These are phyloP conservation scores for Mongoloraphidia duomilia DNA, from an alignment of 2,888 invertebrate species.

Conservation along the genomic window DNA sequence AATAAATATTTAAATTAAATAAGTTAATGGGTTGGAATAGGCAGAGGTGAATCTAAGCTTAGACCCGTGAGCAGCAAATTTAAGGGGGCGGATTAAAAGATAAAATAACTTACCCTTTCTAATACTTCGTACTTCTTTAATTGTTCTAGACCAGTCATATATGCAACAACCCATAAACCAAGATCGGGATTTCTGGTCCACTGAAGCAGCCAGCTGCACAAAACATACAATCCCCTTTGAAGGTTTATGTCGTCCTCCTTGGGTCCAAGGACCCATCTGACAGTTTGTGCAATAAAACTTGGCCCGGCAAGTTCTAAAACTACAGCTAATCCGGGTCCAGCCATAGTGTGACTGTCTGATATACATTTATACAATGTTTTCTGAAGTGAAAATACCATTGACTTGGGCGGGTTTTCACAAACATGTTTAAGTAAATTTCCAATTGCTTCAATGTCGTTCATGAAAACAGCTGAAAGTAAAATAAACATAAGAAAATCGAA, in stretches of 20 bases:
- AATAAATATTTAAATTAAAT: too few relatives aligned
- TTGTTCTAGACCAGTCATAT: constrained; percentile 45
- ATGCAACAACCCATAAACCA: constrained; percentile 49
- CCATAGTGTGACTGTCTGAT: constrained; percentile 40
- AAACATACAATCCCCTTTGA: constrained; percentile 43
- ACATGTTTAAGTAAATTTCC: constrained; percentile 21
- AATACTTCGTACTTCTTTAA: constrained; percentile 30
- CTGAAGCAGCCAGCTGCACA: constrained; percentile 53
- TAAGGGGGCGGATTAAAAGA: too few relatives aligned
- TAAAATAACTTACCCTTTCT: constrained; percentile 15
- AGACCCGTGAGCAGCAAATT: too few relatives aligned
- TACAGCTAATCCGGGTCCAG: constrained; percentile 43
- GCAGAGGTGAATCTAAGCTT: too few relatives aligned
- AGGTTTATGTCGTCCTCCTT: constrained; percentile 36
- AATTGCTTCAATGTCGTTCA: constrained; percentile 24
- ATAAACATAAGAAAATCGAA: not conserved
- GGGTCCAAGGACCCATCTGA: constrained; percentile 29
- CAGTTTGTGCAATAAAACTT: constrained; percentile 27
- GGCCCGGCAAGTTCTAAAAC: constrained; percentile 39
- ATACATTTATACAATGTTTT: constrained; percentile 44
- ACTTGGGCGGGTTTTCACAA: constrained; percentile 27
- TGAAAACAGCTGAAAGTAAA: constrained; percentile 7
- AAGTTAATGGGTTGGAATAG: too few relatives aligned
- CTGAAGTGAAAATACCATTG: constrained; percentile 38
- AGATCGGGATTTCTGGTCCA: constrained; percentile 48